Conservation (phyloP, 2,113 vertebrate genomes). For the Tychaedon coryphoeus region DNA sequence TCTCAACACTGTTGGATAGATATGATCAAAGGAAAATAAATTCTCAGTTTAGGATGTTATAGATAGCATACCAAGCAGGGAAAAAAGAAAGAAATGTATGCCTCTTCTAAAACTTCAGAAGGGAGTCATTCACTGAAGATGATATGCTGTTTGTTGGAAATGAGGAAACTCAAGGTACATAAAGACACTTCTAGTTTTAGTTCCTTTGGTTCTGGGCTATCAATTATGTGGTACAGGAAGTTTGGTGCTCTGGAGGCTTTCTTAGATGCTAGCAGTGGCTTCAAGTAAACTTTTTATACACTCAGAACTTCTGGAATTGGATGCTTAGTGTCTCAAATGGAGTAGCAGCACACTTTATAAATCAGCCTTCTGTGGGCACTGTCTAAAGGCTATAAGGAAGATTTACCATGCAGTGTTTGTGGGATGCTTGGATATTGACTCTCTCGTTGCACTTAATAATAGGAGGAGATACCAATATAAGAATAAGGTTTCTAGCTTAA, state of each 20-base stretch:
- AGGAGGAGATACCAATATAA: background rate
- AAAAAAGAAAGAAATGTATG: background rate
- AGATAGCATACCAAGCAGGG: background rate
- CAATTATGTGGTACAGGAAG: background rate
- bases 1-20: background rate
- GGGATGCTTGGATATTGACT: background rate
- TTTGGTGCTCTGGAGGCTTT: background rate
- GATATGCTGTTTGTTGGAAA: background rate
- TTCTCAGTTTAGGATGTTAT: background rate
- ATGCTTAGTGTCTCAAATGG: background rate
- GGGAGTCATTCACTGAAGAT: background rate
- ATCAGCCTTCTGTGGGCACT: background rate
- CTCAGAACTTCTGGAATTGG: background rate
- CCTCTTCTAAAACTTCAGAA: background rate
- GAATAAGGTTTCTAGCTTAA: background rate
- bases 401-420: background rate
- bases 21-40: background rate
- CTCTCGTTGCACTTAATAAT: background rate
- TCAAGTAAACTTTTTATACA: background rate
- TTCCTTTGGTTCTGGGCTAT: background rate
- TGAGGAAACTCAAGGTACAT: background rate
- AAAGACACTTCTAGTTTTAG: background rate
- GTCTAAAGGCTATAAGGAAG: background rate
- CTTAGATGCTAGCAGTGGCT: background rate
- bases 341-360: background rate